phyloP scores from a whole-genome alignment of 2,888 invertebrate species.

The Cremastobaeus sp. region DNA sequence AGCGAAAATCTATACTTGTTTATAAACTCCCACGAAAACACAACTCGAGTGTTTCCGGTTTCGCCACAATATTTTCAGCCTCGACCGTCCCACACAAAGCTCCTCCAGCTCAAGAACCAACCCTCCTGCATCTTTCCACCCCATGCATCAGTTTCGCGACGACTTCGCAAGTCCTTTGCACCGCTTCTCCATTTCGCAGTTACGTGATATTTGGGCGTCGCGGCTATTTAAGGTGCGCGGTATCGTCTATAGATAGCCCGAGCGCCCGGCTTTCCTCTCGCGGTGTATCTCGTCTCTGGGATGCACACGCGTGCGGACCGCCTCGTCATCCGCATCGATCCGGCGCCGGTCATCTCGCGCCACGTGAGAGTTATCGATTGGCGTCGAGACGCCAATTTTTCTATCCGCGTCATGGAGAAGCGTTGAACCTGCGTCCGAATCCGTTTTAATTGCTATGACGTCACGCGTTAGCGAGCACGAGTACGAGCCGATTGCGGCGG shows the following conservation, averaged over 20 bases:
- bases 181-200: slow-evolving; percentile 50
- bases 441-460: slow-evolving; percentile 62
- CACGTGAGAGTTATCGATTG: slow-evolving; percentile 59
- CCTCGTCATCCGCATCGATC: slow-evolving; percentile 49
- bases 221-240: slow-evolving; percentile 77
- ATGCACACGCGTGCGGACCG: slow-evolving; percentile 48
- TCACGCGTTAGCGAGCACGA: slow-evolving; percentile 90
- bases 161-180: not conserved
- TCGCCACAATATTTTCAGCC: no score
- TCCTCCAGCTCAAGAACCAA: no score
- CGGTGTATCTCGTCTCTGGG: slow-evolving; percentile 35
- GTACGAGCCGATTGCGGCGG: slow-evolving; percentile 91
- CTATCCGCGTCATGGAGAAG: slow-evolving; percentile 17
- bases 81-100: no score
- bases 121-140: not conserved
- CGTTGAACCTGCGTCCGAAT: not conserved
- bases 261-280: slow-evolving; percentile 51
- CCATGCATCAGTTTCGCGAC: not conserved
- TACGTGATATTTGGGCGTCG: slow-evolving; percentile 53
- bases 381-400: slow-evolving; percentile 42
- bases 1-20: no score
- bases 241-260: slow-evolving; percentile 77
- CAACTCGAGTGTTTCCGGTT: no score
- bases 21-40: no score
- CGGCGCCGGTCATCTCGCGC: slow-evolving; percentile 48